These are phyloP conservation scores for Spodoptera exigua DNA, from an alignment of 2,888 invertebrate genomes.

Conservation along the genomic window DNA sequence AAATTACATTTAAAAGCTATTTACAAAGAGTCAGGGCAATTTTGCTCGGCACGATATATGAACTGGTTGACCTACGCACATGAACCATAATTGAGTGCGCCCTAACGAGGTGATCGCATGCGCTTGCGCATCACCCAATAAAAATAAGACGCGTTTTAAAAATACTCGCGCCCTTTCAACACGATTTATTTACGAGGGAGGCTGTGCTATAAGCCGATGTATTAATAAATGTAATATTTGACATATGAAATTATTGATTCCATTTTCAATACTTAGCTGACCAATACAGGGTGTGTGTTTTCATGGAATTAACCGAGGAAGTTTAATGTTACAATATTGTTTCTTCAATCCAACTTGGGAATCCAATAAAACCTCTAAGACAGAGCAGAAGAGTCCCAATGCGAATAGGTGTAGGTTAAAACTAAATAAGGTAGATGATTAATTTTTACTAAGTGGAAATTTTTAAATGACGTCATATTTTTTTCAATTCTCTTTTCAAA, in stretches of 20 bases:
- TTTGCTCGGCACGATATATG: conserved; percentile 11
- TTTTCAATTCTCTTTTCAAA: conserved; percentile 7
- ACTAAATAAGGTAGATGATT: not conserved
- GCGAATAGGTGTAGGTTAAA: too few relatives aligned
- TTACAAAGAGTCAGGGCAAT: not conserved
- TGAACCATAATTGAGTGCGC: conserved; percentile 11
- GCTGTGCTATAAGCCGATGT: not conserved
- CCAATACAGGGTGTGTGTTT: too few relatives aligned
- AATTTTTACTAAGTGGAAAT: conserved; percentile 2
- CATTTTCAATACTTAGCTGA: conserved; percentile 10
- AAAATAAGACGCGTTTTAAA: conserved; percentile 39
- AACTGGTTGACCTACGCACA: conserved; percentile 32
- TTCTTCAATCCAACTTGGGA: too few relatives aligned
- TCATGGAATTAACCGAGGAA: too few relatives aligned
- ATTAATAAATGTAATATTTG: conserved; percentile 32
- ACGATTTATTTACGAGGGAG: conserved; percentile 38
- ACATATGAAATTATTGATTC: conserved; percentile 2
- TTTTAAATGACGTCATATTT: conserved; percentile 13
- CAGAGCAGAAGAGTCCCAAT: too few relatives aligned
- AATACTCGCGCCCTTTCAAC: conserved; percentile 47
- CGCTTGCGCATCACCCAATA: conserved; percentile 19
- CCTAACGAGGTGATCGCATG: conserved; percentile 49
- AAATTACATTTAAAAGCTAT: not conserved
- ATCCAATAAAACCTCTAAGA: too few relatives aligned
- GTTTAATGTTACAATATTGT: too few relatives aligned